Conservation (phyloP, 1,140 invertebrate genomes). For the Muscidifurax raptorellus region DNA sequence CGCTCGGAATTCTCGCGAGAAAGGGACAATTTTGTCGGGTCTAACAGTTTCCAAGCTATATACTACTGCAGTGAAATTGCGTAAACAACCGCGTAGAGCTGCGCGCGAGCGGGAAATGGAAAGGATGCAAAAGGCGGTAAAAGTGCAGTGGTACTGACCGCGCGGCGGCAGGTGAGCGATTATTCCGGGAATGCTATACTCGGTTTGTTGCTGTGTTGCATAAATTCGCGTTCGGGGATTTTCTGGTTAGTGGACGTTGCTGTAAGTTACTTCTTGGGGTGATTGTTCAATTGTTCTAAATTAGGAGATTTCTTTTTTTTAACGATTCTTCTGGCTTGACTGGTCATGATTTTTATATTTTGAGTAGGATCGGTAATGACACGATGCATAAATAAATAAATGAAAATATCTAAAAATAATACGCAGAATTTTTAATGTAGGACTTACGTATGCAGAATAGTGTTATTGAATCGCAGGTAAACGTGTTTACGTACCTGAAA, state of each 20-base stretch:
- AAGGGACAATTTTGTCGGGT: neutral
- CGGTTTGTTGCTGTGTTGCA: neutral
- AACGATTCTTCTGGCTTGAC: too few species aligned
- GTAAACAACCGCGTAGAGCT: neutral
- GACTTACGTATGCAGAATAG: too few species aligned
- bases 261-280: too few species aligned
- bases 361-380: too few species aligned
- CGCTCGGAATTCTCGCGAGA: neutral
- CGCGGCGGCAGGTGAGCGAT: neutral
- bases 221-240: neutral
- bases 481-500: conserved; percentile 6
- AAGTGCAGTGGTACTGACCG: neutral
- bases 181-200: neutral
- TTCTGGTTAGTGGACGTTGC: neutral
- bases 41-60: neutral
- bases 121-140: conserved; percentile 16
- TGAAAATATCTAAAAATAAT: too few species aligned
- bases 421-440: too few species aligned
- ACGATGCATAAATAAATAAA: too few species aligned
- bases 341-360: too few species aligned
- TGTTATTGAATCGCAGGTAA: too few species aligned
- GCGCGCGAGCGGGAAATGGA: neutral
- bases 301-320: too few species aligned
- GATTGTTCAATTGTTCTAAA: neutral
- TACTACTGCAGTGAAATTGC: neutral